A percentile compares a stretch with the other conserved stretches of the same genome.
Evolutionary conservation across 2,113 vertebrate species (phyloP).

Genomic region (Silurus meridionalis): DNA sequence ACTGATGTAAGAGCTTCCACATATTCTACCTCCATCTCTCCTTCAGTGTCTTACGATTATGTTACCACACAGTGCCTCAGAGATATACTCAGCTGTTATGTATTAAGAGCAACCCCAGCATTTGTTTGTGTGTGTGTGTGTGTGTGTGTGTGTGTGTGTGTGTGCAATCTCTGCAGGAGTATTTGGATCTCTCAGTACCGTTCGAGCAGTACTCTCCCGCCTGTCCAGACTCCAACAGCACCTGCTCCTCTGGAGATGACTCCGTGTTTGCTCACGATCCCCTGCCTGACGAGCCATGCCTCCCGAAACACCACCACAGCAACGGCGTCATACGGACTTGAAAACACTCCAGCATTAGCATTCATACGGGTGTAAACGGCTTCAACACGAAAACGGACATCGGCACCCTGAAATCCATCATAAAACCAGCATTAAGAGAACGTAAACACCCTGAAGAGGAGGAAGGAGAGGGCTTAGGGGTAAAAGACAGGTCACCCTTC

Average conservation of each 20-base stretch:
- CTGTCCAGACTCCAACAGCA: constrained; percentile 92
- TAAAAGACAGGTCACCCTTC: not conserved
- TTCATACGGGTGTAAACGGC: constrained; percentile 77
- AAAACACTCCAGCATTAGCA: constrained; percentile 63
- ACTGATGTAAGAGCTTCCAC: constrained; percentile 80
- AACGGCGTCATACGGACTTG: constrained; percentile 75
- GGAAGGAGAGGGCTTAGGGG: not conserved
- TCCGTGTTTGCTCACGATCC: constrained; percentile 94
- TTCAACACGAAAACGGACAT: not conserved
- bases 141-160: not conserved
- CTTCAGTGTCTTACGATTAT: constrained; percentile 1
- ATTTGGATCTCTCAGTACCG: constrained; percentile 91
- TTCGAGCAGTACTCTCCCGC: constrained; percentile 96
- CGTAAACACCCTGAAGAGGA: constrained; percentile 1
- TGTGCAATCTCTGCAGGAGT: constrained; percentile 71
- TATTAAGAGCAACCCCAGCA: constrained; percentile 7
- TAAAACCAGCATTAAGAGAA: constrained; percentile 7
- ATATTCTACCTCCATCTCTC: not conserved
- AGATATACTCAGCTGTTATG: constrained; percentile 19
- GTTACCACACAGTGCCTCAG: not conserved
- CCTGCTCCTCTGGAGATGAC: constrained; percentile 93
- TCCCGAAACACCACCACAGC: constrained; percentile 78
- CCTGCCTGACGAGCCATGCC: constrained; percentile 85
- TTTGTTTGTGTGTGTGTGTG: constrained; percentile 14
- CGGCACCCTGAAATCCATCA: not conserved